Evolutionary conservation across 2,888 invertebrate genomes (phyloP), one percentile per base, ranked within the genome.

Genomic region (Oscheius sp.): DNA sequence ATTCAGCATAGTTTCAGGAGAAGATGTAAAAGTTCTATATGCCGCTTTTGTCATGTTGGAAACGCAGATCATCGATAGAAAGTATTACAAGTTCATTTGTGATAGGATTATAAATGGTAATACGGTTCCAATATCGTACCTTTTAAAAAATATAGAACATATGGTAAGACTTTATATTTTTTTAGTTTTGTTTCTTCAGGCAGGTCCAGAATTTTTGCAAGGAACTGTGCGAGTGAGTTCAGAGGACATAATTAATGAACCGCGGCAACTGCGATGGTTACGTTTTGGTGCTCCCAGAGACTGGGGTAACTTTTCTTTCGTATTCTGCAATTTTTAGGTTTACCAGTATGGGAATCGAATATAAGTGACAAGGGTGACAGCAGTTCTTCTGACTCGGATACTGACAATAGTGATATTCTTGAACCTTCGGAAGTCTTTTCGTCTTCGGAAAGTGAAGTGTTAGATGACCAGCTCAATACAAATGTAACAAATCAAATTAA

Each of bases 31-130:
- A 22, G 26, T 51, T 8, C 28, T 67, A 5, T 67, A 67, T 26
- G 30, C 61, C n/a, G 61, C 61, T 33, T 49, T 62, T 36, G 30
- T 36, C 2, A 62, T 67, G 67, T 17, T 67, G n/a, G 67, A 67
- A 51, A 38, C 26, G 14, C 61, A 62, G 33, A 50, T 67, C 24
- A 24, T 67, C n/a, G 51, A 50, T 1, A 63, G 54, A 32, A 17
- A 20, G 4, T 22, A 17, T 22, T 64, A 38, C 22, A 38, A 36
- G 17, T 9, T 38, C 8, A 9, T 36, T 24, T 22, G 38, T 3
- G n/a, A 22, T 20, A 26, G n/a, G 41, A 38, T 64, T 24, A 36
- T 64, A 0, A 51, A 64, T 12, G 51, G 51, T 6, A 26, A 24
- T 8, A 54, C 64, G 4, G 14, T 44, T 8, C 51, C 64, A 12